Evolutionary conservation across 2,888 invertebrate species (phyloP).

Genomic region (Ornithoptera priamus): DNA sequence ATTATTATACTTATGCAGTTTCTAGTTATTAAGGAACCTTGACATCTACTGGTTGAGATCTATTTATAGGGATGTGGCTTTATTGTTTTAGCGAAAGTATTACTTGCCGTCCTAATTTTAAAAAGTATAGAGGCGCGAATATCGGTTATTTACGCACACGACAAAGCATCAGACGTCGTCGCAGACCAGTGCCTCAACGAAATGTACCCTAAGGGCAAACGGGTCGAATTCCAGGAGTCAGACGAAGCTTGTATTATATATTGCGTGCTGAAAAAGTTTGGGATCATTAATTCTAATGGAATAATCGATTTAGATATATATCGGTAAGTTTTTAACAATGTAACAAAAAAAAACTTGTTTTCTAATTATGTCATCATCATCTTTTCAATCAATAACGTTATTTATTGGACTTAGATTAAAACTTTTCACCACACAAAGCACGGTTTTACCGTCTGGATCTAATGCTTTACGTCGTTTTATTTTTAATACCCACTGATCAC

Average conservation of each 20-base stretch:
- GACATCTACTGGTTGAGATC: neutral
- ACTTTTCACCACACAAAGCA: too few species aligned
- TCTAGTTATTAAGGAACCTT: too few species aligned
- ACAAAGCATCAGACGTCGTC: constrained; percentile 58
- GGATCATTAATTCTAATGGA: constrained; percentile 62
- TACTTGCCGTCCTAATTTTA: constrained; percentile 41
- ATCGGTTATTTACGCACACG: constrained; percentile 73
- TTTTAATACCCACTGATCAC: too few species aligned
- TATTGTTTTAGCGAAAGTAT: constrained; percentile 21
- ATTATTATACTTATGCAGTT: too few species aligned
- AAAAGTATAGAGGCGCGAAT: constrained; percentile 48
- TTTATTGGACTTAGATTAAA: too few species aligned
- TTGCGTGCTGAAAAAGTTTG: constrained; percentile 69
- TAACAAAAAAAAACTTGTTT: neutral
- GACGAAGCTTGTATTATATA: constrained; percentile 71
- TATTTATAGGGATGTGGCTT: neutral
- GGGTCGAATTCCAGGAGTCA: constrained; percentile 60
- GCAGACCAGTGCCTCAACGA: constrained; percentile 64
- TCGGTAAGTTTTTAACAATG: constrained; percentile 43
- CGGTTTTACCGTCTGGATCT: too few species aligned
- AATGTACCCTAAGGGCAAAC: constrained; percentile 63
- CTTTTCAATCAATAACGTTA: too few species aligned
- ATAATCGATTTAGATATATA: constrained; percentile 66
- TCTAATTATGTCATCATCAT: too few species aligned
- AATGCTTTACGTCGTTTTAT: too few species aligned